phyloP scores from a whole-genome alignment of 2,113 vertebrate genomes.

The Equus quagga region DNA sequence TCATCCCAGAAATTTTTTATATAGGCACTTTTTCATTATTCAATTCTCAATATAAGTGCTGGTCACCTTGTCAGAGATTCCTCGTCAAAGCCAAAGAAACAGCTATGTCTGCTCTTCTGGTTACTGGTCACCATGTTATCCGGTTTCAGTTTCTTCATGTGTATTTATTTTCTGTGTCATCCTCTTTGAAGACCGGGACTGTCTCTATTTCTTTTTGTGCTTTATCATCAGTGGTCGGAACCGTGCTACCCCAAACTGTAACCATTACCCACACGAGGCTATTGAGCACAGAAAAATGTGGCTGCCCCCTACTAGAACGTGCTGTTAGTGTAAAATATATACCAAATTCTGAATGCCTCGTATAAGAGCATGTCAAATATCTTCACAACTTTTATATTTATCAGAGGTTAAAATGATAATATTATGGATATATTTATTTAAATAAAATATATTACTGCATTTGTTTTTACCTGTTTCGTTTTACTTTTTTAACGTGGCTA shows the following conservation, averaged over 20 bases:
- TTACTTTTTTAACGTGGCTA: background rate
- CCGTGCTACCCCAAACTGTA: background rate
- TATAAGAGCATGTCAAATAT: background rate
- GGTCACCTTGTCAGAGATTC: background rate
- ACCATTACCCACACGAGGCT: background rate
- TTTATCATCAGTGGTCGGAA: background rate
- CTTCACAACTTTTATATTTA: background rate
- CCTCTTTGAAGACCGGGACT: background rate
- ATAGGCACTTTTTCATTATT: background rate
- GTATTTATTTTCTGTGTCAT: background rate
- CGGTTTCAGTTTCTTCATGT: background rate
- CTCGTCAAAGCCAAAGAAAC: background rate
- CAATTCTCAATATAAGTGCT: background rate
- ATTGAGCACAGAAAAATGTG: background rate
- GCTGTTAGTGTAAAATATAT: background rate
- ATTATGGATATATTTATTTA: background rate
- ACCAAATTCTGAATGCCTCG: background rate
- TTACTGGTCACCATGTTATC: background rate
- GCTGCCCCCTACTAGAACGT: background rate
- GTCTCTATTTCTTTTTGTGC: background rate
- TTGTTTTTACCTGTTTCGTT: background rate
- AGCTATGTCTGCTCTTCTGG: background rate
- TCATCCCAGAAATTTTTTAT: background rate
- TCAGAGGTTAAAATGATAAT: background rate
- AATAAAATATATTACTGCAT: background rate